Evolutionary conservation across 2,888 invertebrate species (phyloP).

Genomic region (Antheraea assamensis): DNA sequence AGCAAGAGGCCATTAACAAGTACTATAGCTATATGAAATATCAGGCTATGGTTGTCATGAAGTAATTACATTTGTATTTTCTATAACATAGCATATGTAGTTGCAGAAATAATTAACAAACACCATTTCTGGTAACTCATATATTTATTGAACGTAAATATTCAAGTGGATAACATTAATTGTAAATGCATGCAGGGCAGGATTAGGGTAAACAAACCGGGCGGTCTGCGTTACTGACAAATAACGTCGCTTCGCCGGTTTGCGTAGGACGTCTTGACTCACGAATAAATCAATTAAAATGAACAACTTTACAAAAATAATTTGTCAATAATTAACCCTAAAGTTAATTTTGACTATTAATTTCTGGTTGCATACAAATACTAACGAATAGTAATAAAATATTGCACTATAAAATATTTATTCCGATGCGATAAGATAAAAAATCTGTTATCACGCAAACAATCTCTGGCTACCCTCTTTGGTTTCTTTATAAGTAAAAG

Average conservation of each 20-base stretch:
- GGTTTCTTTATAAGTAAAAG: not conserved
- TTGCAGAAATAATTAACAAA: not conserved
- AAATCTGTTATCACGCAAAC: not conserved
- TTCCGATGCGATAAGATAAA: not conserved
- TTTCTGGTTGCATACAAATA: not conserved
- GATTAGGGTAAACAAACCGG: not conserved
- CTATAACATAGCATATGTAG: not conserved
- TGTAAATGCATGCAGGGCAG: not conserved
- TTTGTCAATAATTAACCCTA: not conserved
- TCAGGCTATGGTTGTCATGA: not conserved
- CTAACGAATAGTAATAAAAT: not conserved
- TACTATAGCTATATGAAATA: not conserved
- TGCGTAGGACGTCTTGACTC: not conserved
- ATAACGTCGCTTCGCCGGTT: not conserved
- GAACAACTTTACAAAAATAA: not conserved
- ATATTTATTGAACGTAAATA: not conserved
- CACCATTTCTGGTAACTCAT: not conserved
- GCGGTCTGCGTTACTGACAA: not conserved
- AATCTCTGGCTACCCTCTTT: not conserved
- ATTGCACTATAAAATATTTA: not conserved
- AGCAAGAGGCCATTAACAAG: not conserved
- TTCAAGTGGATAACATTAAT: not conserved
- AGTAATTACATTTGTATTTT: not conserved
- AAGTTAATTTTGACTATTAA: not conserved
- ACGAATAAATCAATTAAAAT: not conserved